Base-by-base conservation (phyloP, 2,113 vertebrate genomes). In the Phylloscopus trochilus region DNA sequence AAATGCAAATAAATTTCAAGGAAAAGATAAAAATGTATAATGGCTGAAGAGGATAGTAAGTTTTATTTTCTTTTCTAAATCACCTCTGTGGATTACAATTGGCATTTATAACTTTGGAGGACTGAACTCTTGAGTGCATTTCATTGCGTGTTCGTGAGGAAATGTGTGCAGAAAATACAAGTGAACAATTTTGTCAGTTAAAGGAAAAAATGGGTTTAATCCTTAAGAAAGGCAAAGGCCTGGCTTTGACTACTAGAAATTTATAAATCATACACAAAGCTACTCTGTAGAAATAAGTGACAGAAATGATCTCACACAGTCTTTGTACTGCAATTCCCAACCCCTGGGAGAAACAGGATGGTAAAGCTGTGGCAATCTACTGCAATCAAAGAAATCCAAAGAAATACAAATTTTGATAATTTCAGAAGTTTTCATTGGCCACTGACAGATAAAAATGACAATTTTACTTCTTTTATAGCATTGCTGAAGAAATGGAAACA, bases 51-150 rank as follows among this genome's bases (percentile, higher is more conserved):
- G 46, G 68, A 90, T 16, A 70, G 74, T 62, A 87, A 79, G 35
- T 62, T 84, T 87, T 85, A 75, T 90, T 92, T 91, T 91, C 78
- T 85, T 96, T 94, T 87, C 89, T 77, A 96, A 96, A 96, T 94
- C 77, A 92, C 89, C 72, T 87, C 46, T 80, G 68, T 63, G 80
- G 66, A 74, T 87, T 81, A 68, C 51, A 79, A 58, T 49, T 78
- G 91, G 47, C 80, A 74, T 63, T 94, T 70, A 77, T 39, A 92
- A 92, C 86, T 90, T 77, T 18, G 41, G 67, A 52, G 44, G 26
- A 60, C 41, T 21, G 31, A 83, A 77, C 9, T 69, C 56, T n/a
- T 37, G 26, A 79, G 39, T 53, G 49, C 17, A 46, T 83, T 92
- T 83, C 44, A 64, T 9, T 55, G 26, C 20, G 52, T 0, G 7